A percentile compares a stretch with the other conserved stretches of the same genome.
Evolutionary conservation across 2,888 invertebrate genomes (phyloP).

Genomic region (Aphodius granarius): DNA sequence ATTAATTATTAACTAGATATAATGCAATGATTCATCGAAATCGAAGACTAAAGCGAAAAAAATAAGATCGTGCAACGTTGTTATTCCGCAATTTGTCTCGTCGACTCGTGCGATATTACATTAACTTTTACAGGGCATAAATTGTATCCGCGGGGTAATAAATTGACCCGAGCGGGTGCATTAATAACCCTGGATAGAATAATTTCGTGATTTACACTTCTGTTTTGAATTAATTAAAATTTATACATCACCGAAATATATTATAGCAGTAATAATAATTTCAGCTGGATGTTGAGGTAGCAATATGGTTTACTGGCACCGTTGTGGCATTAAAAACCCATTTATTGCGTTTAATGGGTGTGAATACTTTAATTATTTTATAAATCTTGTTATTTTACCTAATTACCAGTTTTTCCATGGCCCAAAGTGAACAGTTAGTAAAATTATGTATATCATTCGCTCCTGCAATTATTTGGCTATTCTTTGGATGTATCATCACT

Average conservation of each 20-base stretch:
- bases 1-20: too few relatives aligned
- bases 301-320: not conserved
- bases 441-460: too few relatives aligned
- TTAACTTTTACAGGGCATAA: conserved; percentile 12
- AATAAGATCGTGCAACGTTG: not conserved
- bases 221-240: conserved; percentile 5
- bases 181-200: conserved; percentile 1
- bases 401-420: too few relatives aligned
- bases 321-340: not conserved
- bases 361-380: not conserved
- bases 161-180: conserved; percentile 2
- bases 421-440: too few relatives aligned
- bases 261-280: not conserved
- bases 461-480: too few relatives aligned
- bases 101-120: not conserved
- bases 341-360: not conserved
- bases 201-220: conserved; percentile 12
- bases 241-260: conserved; percentile 8
- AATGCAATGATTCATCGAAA: not conserved
- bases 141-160: conserved; percentile 2
- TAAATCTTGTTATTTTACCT: too few relatives aligned
- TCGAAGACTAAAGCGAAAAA: not conserved
- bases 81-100: not conserved
- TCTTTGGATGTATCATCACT: too few relatives aligned
- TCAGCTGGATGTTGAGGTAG: not conserved